A percentile compares a stretch with the other conserved stretches of the same genome.
Conservation (phyloP, 2,888 invertebrate species). For the Yponomeuta plumbellus region DNA sequence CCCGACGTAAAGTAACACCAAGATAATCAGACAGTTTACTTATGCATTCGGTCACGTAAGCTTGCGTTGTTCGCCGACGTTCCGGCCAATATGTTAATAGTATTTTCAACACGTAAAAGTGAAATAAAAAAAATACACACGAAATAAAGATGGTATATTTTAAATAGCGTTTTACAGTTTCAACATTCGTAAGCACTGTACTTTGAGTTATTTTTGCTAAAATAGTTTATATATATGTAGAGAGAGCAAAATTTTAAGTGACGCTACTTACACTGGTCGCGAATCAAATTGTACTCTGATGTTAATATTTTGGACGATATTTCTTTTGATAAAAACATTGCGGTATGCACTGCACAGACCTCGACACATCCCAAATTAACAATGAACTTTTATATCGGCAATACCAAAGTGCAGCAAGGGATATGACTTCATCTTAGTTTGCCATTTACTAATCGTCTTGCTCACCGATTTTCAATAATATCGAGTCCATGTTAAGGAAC, state of each 20-base stretch:
- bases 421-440: conserved; percentile 36
- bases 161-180: conserved; percentile 56
- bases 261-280: not conserved
- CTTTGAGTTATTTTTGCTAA: conserved; percentile 55
- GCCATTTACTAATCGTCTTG: not conserved
- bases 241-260: conserved; percentile 25
- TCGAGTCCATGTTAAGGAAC: no score
- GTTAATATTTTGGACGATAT: conserved; percentile 1
- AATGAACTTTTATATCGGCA: conserved; percentile 21
- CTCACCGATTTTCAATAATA: no score
- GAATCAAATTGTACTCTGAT: conserved; percentile 28
- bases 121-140: conserved; percentile 32
- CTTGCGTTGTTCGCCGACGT: conserved; percentile 53
- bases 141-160: conserved; percentile 46
- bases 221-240: conserved; percentile 50
- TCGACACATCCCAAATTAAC: conserved; percentile 18
- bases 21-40: conserved; percentile 42
- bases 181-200: conserved; percentile 50
- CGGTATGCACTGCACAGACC: not conserved
- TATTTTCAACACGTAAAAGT: conserved; percentile 40
- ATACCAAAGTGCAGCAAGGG: conserved; percentile 29
- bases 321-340: conserved; percentile 9
- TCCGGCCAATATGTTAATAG: conserved; percentile 59
- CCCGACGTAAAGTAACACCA: conserved; percentile 68
- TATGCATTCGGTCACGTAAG: conserved; percentile 51